Evolutionary conservation across 2,888 invertebrate genomes (phyloP).

Genomic region (Melanotus villosus): DNA sequence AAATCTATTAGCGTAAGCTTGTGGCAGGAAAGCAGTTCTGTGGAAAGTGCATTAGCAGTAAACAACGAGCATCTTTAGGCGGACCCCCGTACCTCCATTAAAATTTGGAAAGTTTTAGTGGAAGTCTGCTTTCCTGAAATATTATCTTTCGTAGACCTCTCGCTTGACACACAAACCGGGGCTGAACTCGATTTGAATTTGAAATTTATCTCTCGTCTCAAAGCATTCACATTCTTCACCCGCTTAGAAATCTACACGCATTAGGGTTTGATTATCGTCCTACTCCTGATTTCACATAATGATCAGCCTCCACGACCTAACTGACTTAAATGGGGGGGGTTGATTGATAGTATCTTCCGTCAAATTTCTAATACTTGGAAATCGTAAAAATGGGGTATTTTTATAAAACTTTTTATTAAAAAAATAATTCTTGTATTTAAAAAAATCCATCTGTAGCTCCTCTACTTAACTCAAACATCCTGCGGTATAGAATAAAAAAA

Average conservation of each 20-base stretch:
- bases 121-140: slow-evolving; percentile 37
- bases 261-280: slow-evolving; percentile 15
- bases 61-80: slow-evolving; percentile 37
- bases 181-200: slow-evolving; percentile 38
- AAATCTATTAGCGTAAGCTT: slow-evolving; percentile 41
- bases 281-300: slow-evolving; percentile 17
- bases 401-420: no score
- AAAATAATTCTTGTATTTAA: no score
- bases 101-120: slow-evolving; percentile 42
- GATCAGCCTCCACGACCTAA: slow-evolving; percentile 10
- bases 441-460: no score
- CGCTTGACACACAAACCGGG: slow-evolving; percentile 40
- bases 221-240: slow-evolving; percentile 23
- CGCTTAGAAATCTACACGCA: slow-evolving; percentile 26
- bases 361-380: not conserved
- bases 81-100: slow-evolving; percentile 32
- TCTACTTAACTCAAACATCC: no score
- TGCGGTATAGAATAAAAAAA: no score
- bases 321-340: slow-evolving; percentile 6
- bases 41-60: slow-evolving; percentile 45
- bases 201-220: slow-evolving; percentile 34
- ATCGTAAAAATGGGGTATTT: not conserved
- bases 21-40: slow-evolving; percentile 29
- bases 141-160: slow-evolving; percentile 28
- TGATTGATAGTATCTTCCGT: slow-evolving; percentile 10